phyloP scores from a whole-genome alignment of 2,888 invertebrate genomes.

The Andrena dorsata region DNA sequence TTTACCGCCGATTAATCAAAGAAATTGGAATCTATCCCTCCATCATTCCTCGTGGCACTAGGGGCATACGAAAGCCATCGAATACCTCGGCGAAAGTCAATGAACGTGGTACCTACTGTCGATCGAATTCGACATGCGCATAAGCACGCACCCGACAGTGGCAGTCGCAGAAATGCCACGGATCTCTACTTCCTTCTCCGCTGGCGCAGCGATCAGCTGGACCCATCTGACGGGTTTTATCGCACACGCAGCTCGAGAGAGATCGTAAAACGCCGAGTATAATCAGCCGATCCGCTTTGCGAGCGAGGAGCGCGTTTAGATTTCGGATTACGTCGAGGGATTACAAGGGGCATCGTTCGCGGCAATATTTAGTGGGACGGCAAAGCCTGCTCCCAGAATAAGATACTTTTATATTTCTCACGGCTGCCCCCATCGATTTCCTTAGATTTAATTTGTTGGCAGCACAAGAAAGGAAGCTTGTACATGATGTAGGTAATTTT shows the following conservation, averaged over 20 bases:
- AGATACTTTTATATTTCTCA: not conserved
- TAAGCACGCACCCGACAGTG: slow-evolving; percentile 32
- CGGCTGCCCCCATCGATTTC: not conserved
- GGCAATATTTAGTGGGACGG: not conserved
- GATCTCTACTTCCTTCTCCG: slow-evolving; percentile 21
- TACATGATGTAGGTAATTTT: no score
- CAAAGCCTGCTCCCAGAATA: not conserved
- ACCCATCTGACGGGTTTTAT: slow-evolving; percentile 26
- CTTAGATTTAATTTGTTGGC: no score
- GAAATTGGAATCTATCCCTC: not conserved
- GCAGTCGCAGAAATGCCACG: slow-evolving; percentile 44
- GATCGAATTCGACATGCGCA: slow-evolving; percentile 69
- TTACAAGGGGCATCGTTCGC: slow-evolving; percentile 6
- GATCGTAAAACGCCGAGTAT: slow-evolving; percentile 18
- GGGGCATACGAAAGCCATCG: slow-evolving; percentile 30
- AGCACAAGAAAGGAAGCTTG: no score
- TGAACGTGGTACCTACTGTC: slow-evolving; percentile 46
- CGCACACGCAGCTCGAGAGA: not conserved
- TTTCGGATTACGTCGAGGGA: slow-evolving; percentile 19
- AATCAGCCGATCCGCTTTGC: slow-evolving; percentile 32
- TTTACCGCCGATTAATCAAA: no score
- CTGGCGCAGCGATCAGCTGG: slow-evolving; percentile 43
- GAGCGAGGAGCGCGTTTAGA: slow-evolving; percentile 5
- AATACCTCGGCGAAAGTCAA: slow-evolving; percentile 43
- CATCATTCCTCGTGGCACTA: not conserved